phyloP scores from a whole-genome alignment of 2,113 vertebrate genomes.

The Polyodon spathula region DNA sequence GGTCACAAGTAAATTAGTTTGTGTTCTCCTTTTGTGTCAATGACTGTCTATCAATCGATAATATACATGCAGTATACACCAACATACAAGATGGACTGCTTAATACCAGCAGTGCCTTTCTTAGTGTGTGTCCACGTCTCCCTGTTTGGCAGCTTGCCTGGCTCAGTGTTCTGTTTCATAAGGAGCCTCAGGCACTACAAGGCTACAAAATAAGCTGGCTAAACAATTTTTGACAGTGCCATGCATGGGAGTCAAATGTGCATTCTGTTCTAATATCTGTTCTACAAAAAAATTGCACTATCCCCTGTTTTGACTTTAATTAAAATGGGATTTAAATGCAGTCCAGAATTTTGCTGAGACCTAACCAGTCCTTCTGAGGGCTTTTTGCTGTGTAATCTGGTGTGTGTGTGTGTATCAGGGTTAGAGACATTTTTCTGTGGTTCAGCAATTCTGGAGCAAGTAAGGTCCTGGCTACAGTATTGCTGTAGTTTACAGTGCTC shows the following conservation, averaged over 20 bases:
- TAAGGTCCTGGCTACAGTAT: neutral
- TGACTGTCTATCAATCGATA: too few relatives aligned
- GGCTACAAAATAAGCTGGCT: neutral
- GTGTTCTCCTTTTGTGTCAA: too few relatives aligned
- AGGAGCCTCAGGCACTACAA: neutral
- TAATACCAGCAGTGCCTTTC: neutral
- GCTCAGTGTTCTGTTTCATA: neutral
- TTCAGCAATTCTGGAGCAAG: neutral
- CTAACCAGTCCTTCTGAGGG: too few relatives aligned
- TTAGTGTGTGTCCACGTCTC: neutral
- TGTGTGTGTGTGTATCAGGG: too few relatives aligned
- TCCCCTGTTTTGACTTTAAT: neutral
- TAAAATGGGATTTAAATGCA: neutral
- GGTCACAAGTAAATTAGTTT: too few relatives aligned
- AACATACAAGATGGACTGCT: neutral
- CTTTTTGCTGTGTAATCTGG: neutral
- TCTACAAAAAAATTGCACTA: neutral
- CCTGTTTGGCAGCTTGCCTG: neutral
- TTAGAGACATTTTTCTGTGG: too few relatives aligned
- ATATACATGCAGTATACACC: neutral
- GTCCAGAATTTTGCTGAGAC: too few relatives aligned
- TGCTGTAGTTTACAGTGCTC: too few relatives aligned
- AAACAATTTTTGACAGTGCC: constrained; percentile 1
- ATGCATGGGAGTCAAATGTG: neutral
- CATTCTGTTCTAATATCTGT: neutral